Evolutionary conservation across 2,888 invertebrate genomes (phyloP).

Genomic region (Synergus gifuensis): DNA sequence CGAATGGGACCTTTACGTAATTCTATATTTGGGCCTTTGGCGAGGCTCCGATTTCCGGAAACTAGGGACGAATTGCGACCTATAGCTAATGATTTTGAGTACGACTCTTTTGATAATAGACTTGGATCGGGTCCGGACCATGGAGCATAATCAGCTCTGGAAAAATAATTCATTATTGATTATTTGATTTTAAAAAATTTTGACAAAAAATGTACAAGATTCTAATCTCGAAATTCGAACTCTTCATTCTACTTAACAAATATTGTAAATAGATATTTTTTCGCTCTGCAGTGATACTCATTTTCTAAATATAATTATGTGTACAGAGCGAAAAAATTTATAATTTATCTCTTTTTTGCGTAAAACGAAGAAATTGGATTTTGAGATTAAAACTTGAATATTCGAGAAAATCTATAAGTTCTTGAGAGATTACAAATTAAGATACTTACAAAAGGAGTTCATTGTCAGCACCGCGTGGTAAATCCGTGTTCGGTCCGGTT

Average conservation of each 20-base stretch:
- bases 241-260: too few species aligned
- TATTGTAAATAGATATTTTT: too few species aligned
- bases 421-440: conserved; percentile 28
- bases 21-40: conserved; percentile 84
- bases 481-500: conserved; percentile 84
- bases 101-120: conserved; percentile 75
- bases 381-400: too few species aligned
- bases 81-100: conserved; percentile 62
- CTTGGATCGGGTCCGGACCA: conserved; percentile 90
- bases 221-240: too few species aligned
- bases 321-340: too few species aligned
- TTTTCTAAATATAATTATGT: too few species aligned
- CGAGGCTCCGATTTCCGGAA: conserved; percentile 71
- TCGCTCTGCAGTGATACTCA: too few species aligned
- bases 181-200: not conserved
- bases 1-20: conserved; percentile 86
- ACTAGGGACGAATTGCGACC: conserved; percentile 81
- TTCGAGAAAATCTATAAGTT: too few species aligned
- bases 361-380: too few species aligned
- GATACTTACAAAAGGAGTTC: conserved; percentile 86
- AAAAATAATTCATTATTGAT: conserved; percentile 56
- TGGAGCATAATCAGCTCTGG: conserved; percentile 88
- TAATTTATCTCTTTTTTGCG: too few species aligned
- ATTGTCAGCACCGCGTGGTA: conserved; percentile 90
- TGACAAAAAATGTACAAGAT: too few species aligned